Conservation (phyloP, 2,113 vertebrate species). For the Phoxinus phoxinus region DNA sequence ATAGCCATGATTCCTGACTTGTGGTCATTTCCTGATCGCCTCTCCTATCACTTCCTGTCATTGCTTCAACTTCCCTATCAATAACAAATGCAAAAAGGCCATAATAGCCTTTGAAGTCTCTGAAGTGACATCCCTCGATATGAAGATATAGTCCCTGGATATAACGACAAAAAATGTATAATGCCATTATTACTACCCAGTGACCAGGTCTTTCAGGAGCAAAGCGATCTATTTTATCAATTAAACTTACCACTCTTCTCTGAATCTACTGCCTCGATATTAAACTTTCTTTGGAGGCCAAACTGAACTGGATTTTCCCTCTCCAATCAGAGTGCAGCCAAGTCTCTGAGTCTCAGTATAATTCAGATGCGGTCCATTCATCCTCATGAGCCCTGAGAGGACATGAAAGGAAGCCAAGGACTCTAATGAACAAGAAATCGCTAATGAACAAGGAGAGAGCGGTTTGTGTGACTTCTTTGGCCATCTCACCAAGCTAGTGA, state of each 20-base stretch:
- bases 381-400: conserved; percentile 13
- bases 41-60: too few species aligned
- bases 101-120: too few species aligned
- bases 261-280: neutral
- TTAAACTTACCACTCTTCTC: neutral
- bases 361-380: conserved; percentile 36
- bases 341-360: conserved; percentile 18
- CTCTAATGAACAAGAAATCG: conserved; percentile 22
- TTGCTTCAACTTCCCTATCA: too few species aligned
- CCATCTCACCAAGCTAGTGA: conserved; percentile 35
- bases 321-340: conserved; percentile 28
- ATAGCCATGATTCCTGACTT: too few species aligned
- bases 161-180: too few species aligned
- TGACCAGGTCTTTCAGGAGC: neutral
- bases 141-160: too few species aligned
- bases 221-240: neutral
- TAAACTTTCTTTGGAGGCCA: conserved; percentile 4
- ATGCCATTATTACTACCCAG: too few species aligned
- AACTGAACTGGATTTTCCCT: conserved; percentile 18
- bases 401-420: conserved; percentile 24
- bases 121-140: too few species aligned
- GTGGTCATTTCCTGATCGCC: too few species aligned
- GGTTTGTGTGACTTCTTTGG: conserved; percentile 34
- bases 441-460: conserved; percentile 35
- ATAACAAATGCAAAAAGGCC: too few species aligned